Conservation (phyloP, 2,113 vertebrate species). For the Sebastes fasciatus region DNA sequence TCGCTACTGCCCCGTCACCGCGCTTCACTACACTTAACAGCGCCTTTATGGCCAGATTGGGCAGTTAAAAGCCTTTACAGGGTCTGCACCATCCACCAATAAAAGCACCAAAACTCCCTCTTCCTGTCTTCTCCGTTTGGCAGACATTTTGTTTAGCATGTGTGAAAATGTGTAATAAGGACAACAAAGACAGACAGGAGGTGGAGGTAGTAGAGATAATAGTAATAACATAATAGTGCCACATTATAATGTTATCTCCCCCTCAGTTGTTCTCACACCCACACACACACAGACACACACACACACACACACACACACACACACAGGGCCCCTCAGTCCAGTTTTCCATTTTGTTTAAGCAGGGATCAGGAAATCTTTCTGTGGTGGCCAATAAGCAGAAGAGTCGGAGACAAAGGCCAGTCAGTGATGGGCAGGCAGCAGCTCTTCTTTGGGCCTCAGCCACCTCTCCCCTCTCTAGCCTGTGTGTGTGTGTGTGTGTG, state of each 20-base stretch:
- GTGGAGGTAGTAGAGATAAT: conserved; percentile 30
- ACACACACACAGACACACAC: conserved; percentile 20
- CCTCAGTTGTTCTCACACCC: conserved; percentile 13
- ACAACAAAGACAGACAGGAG: conserved; percentile 27
- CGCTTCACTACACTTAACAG: conserved; percentile 83
- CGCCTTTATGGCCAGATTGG: conserved; percentile 76
- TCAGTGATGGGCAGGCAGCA: conserved; percentile 72
- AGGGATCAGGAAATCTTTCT: conserved; percentile 70
- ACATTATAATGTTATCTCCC: background rate
- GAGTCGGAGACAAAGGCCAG: conserved; percentile 71
- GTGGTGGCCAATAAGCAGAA: conserved; percentile 57
- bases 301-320: conserved; percentile 20
- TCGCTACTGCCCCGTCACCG: conserved; percentile 64
- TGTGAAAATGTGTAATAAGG: conserved; percentile 42
- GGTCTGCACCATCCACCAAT: conserved; percentile 78
- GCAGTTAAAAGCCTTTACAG: conserved; percentile 83
- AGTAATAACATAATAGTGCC: conserved; percentile 19
- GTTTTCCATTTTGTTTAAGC: conserved; percentile 69
- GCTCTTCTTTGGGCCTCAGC: conserved; percentile 71
- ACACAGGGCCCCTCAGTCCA: conserved; percentile 44
- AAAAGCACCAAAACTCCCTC: conserved; percentile 73
- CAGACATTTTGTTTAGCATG: conserved; percentile 59
- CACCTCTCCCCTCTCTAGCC: conserved; percentile 49
- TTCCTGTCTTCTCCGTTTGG: conserved; percentile 70
- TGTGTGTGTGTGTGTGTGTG: conserved; percentile 58